phyloP scores from a whole-genome alignment of 2,797 vertebrate genomes.

The Ammospiza maritima region DNA sequence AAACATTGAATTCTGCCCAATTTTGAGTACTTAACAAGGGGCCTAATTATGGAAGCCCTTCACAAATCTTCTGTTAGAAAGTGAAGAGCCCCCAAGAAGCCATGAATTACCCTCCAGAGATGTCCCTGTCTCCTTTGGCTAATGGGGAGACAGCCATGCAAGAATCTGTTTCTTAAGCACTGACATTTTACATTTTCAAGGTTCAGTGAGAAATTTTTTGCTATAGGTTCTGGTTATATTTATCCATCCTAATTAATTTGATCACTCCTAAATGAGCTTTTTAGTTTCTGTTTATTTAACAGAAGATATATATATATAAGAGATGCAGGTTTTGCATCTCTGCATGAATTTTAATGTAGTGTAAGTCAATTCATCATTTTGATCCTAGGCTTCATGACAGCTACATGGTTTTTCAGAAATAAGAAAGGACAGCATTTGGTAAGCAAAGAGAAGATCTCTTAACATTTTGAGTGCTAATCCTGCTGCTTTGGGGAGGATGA shows the following conservation, averaged over 20 bases:
- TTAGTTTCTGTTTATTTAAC: neutral
- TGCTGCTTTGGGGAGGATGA: neutral
- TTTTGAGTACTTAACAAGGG: slow-evolving; percentile 22
- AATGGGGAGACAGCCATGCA: accelerated
- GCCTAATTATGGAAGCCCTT: neutral
- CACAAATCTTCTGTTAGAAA: neutral
- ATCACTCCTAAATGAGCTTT: neutral
- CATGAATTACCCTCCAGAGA: neutral
- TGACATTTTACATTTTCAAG: neutral
- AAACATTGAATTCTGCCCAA: neutral
- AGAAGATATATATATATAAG: neutral
- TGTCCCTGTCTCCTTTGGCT: neutral
- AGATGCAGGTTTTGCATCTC: neutral
- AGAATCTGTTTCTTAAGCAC: neutral
- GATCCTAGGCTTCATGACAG: neutral
- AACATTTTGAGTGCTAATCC: neutral
- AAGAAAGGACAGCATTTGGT: neutral
- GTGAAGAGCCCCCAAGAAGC: neutral
- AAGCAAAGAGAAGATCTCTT: neutral
- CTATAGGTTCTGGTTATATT: neutral
- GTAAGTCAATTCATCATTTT: neutral
- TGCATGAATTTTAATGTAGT: neutral
- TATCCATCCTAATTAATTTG: neutral
- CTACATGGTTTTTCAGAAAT: neutral
- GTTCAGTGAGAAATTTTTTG: neutral